Evolutionary conservation across 2,113 vertebrate species (phyloP), one percentile per base, ranked within the genome.

Genomic region (Puffinus mauretanicus): DNA sequence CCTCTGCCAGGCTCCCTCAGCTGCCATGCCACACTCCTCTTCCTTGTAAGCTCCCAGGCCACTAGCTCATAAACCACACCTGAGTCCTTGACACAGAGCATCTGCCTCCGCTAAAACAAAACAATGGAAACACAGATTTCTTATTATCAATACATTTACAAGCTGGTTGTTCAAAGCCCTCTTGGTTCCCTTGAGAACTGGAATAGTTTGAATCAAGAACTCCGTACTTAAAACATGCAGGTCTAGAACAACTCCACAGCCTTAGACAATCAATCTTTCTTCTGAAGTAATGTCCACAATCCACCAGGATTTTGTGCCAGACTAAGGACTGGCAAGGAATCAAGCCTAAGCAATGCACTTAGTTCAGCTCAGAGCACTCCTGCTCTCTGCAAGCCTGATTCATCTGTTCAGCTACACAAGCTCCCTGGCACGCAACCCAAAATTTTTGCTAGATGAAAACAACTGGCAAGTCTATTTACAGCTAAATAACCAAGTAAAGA

Each of bases 51-150:
- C 27, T 73, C 49, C 36, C 38, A 75, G 44, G 46, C 32, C n/a
- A 65, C 17, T 17, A 69, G 18, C n/a, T 91, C 80, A 26, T 49
- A 16, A 82, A 29, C 46, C 30, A 42, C 1, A 3, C 26, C 20
- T 0, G 0, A 76, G 10, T 44, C 42, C 18, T 44, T 26, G 24
- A 32, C 51, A 36, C 9, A 47, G 16, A 1, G 0, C 36, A 71
- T 32, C 20, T 67, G 17, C 36, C 34, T 76, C 51, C 40, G 66
- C 30, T 62, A 42, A 32, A 90, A n/a, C 49, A 73, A n/a, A 86
- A 54, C 15, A 64, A 27, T 1, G 2, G 6, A 42, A 42, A 30
- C 9, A 66, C 16, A 13, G 12, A 34, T 55, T 46, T 54, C 36
- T 62, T 46, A 26, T 26, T 69, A 65, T 7, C 80, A 49, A 20